These are phyloP conservation scores for Lerema accius DNA, from an alignment of 1,140 invertebrate species.

Conservation along the genomic window DNA sequence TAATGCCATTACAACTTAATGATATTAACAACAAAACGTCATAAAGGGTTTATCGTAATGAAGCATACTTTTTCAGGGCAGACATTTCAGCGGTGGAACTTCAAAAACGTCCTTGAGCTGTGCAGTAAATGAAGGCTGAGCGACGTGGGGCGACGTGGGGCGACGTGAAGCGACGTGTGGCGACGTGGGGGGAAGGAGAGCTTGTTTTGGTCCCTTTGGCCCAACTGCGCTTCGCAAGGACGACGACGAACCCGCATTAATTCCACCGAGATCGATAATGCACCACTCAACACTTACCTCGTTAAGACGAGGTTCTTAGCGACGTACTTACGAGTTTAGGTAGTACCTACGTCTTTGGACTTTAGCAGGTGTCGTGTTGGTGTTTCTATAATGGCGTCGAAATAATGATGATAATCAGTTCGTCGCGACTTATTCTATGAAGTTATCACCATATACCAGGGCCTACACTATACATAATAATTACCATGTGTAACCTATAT, in stretches of 20 bases:
- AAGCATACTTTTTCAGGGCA: conserved; percentile 11
- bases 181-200: conserved; percentile 48
- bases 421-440: too few relatives aligned
- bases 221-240: conserved; percentile 75
- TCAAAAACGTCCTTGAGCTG: conserved; percentile 36
- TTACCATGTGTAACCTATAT: too few relatives aligned
- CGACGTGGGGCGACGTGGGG: too few relatives aligned
- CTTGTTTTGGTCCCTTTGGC: conserved; percentile 80
- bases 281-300: conserved; percentile 63
- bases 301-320: conserved; percentile 10
- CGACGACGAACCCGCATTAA: conserved; percentile 79
- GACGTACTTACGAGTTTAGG: too few relatives aligned
- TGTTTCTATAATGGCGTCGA: too few relatives aligned
- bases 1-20: too few relatives aligned
- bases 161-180: conserved; percentile 66
- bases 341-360: too few relatives aligned
- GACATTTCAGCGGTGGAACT: conserved; percentile 18
- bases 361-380: too few relatives aligned
- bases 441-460: too few relatives aligned
- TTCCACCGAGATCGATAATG: conserved; percentile 81
- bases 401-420: too few relatives aligned
- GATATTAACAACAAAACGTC: too few relatives aligned
- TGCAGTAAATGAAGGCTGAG: conserved; percentile 71
- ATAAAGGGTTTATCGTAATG: background rate
- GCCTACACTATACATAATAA: too few relatives aligned